Conservation (phyloP, 2,888 invertebrate species). For the Augiades crinisus region DNA sequence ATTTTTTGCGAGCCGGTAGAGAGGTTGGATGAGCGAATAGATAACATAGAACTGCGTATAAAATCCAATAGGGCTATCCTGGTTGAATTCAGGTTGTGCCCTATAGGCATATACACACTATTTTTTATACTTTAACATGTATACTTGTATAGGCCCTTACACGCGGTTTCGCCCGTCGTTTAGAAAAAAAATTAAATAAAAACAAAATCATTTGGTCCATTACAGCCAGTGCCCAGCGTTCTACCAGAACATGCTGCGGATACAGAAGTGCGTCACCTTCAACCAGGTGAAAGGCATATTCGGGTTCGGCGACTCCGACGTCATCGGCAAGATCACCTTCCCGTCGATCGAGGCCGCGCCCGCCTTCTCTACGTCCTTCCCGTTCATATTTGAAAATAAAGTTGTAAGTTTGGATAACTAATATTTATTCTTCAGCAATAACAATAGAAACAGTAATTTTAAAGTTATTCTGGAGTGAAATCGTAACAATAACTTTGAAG, state of each 20-base stretch:
- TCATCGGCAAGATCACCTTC: constrained; percentile 98
- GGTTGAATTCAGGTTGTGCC: no score
- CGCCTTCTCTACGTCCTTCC: constrained; percentile 93
- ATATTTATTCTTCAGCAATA: not conserved
- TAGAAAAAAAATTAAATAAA: no score
- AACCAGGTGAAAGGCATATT: constrained; percentile 99
- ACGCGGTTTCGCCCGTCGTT: no score
- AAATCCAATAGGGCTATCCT: no score
- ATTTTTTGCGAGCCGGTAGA: no score
- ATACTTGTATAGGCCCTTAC: no score
- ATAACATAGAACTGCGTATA: no score
- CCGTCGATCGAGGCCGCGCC: constrained; percentile 98
- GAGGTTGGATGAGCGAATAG: no score
- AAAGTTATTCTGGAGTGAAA: not conserved
- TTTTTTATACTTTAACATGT: no score
- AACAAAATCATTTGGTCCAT: no score
- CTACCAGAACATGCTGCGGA: constrained; percentile 95
- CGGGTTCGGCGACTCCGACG: constrained; percentile 97
- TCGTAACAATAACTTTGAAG: no score
- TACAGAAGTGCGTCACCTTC: constrained; percentile 97
- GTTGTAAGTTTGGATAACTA: constrained; percentile 76
- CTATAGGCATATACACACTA: no score
- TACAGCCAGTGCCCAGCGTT: constrained; percentile 92
- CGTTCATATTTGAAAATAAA: constrained; percentile 91
- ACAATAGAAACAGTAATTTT: not conserved